Percentiles rank a stretch among this genome's conserved stretches.
phyloP scores from a whole-genome alignment of 2,888 invertebrate genomes.

The Ctenicera cuprea region DNA sequence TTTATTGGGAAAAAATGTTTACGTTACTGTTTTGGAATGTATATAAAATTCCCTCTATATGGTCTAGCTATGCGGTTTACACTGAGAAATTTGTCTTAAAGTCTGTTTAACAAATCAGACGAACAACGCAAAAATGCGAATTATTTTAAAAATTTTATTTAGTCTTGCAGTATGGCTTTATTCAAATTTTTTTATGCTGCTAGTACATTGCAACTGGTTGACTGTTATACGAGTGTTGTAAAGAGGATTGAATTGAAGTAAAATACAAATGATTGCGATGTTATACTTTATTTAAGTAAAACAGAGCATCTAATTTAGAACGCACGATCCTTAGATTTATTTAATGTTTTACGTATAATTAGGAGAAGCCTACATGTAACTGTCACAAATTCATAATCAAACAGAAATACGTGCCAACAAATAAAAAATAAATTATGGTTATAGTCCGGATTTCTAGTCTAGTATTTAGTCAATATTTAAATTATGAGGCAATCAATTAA shows the following conservation, averaged over 20 bases:
- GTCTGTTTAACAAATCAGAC: constrained; percentile 29
- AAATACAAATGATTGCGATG: not conserved
- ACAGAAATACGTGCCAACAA: no score
- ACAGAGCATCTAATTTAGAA: constrained; percentile 8
- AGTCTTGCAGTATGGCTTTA: not conserved
- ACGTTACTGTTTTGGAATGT: constrained; percentile 45
- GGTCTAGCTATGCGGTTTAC: constrained; percentile 34
- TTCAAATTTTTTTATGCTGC: not conserved
- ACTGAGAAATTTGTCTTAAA: constrained; percentile 39
- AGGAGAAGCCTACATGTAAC: no score
- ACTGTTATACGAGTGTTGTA: not conserved
- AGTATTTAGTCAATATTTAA: no score
- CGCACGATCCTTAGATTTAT: not conserved
- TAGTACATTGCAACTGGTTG: no score
- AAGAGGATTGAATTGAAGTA: not conserved
- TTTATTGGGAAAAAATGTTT: constrained; percentile 46
- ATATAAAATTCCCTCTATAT: constrained; percentile 49
- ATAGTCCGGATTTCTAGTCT: no score
- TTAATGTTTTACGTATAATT: not conserved
- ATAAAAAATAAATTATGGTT: no score
- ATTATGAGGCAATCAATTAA: no score
- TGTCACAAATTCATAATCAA: no score
- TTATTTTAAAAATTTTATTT: not conserved
- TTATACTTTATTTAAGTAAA: no score
- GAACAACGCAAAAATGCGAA: not conserved